These are phyloP conservation scores for Nephrotoma flavescens DNA, from an alignment of 2,888 invertebrate genomes.

Conservation along the genomic window DNA sequence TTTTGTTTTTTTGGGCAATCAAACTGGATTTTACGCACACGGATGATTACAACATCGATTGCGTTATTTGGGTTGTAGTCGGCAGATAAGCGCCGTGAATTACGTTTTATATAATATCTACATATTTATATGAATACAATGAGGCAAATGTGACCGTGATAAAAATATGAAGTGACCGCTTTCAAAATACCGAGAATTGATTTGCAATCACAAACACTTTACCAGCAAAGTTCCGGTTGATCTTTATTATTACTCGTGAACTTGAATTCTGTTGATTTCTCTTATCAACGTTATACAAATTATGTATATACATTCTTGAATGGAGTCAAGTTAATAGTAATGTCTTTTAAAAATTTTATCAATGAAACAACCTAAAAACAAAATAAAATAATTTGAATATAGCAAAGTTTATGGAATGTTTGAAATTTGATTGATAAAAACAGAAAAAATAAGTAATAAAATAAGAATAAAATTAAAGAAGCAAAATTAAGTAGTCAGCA, in stretches of 20 bases:
- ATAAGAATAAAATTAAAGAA: not conserved
- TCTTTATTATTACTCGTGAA: not conserved
- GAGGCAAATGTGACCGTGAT: no score
- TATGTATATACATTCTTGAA: not conserved
- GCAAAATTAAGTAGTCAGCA: not conserved
- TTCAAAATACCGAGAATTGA: not conserved
- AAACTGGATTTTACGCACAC: not conserved
- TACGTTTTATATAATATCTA: no score
- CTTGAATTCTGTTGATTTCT: slow-evolving; percentile 1
- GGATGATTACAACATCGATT: not conserved
- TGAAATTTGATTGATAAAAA: not conserved
- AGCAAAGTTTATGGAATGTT: not conserved
- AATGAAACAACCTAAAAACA: not conserved
- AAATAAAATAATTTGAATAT: not conserved
- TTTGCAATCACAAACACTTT: not conserved
- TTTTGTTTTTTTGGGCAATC: not conserved
- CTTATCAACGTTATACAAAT: not conserved
- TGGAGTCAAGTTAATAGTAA: not conserved
- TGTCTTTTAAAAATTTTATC: not conserved
- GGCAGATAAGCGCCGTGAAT: not conserved
- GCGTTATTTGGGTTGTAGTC: not conserved
- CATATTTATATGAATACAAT: no score
- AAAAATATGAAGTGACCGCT: no score
- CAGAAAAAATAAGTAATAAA: not conserved
- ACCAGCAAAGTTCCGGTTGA: not conserved